A percentile compares a stretch with the other conserved stretches of the same genome.
These are phyloP conservation scores for Lepidochitona cinerea DNA, from an alignment of 2,888 invertebrate genomes.

Conservation along the genomic window DNA sequence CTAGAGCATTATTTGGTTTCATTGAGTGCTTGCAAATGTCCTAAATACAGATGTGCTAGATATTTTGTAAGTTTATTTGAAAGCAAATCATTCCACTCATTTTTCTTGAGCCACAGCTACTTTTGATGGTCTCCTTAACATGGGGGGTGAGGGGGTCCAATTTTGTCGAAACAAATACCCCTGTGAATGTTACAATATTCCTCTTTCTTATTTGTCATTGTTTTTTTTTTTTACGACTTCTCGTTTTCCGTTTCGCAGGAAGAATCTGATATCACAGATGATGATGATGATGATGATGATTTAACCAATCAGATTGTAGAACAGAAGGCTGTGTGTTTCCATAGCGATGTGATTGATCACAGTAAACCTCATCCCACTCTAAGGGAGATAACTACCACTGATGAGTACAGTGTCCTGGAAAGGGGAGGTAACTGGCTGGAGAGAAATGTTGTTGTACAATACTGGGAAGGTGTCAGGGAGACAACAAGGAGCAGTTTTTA, in stretches of 20 bases:
- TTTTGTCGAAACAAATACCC: too few species aligned
- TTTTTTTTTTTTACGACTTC: neutral
- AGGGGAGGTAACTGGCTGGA: slow-evolving; percentile 48
- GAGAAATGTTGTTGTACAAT: slow-evolving; percentile 55
- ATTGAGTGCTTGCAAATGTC: too few species aligned
- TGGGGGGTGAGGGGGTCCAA: too few species aligned
- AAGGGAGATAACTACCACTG: too few species aligned
- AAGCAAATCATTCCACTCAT: too few species aligned
- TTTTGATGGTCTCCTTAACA: too few species aligned
- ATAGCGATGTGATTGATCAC: slow-evolving; percentile 17
- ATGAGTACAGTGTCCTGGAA: slow-evolving; percentile 26
- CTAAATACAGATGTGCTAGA: too few species aligned
- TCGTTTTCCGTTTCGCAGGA: neutral
- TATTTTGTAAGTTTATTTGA: too few species aligned
- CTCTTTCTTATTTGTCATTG: neutral
- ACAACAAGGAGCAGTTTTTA: slow-evolving; percentile 17
- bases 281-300: slow-evolving; percentile 9
- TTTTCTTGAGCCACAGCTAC: too few species aligned
- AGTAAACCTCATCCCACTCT: neutral
- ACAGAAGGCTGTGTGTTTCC: neutral
- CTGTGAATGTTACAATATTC: neutral
- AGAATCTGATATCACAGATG: neutral
- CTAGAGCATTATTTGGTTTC: too few species aligned
- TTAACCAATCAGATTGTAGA: neutral
- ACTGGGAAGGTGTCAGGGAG: slow-evolving; percentile 52